These are phyloP conservation scores for Gopherus flavomarginatus DNA, from an alignment of 2,113 vertebrate genomes.

Conservation along the genomic window DNA sequence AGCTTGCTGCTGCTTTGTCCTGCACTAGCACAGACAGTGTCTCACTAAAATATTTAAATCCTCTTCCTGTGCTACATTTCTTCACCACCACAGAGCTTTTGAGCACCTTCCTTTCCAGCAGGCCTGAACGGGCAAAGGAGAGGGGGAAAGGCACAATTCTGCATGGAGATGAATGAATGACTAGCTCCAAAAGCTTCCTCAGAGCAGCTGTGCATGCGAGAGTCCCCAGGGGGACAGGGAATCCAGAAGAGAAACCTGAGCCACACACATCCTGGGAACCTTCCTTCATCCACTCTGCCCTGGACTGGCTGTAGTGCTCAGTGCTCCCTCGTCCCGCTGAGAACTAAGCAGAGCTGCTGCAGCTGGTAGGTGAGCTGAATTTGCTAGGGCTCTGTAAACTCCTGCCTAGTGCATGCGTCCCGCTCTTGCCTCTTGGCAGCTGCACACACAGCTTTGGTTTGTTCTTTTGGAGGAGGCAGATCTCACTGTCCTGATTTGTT, in stretches of 20 bases:
- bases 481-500: not conserved
- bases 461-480: too few species aligned
- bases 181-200: fast-evolving
- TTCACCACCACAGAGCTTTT: not conserved
- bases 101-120: not conserved
- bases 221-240: not conserved
- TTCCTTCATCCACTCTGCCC: not conserved
- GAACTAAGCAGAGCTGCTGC: not conserved
- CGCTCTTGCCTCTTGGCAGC: not conserved
- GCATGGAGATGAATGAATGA: fast-evolving
- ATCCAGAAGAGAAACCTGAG: constrained; percentile 29
- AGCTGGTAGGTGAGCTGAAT: not conserved
- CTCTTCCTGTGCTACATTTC: not conserved
- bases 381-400: not conserved
- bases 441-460: fast-evolving
- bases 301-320: fast-evolving
- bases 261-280: not conserved
- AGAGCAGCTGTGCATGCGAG: not conserved
- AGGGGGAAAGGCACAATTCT: too few species aligned
- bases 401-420: fast-evolving
- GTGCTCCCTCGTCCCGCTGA: fast-evolving
- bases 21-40: not conserved
- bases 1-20: not conserved
- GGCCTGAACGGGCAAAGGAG: not conserved
- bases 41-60: not conserved